Evolutionary conservation across 2,888 invertebrate genomes (phyloP).

Genomic region (Patella depressa): DNA sequence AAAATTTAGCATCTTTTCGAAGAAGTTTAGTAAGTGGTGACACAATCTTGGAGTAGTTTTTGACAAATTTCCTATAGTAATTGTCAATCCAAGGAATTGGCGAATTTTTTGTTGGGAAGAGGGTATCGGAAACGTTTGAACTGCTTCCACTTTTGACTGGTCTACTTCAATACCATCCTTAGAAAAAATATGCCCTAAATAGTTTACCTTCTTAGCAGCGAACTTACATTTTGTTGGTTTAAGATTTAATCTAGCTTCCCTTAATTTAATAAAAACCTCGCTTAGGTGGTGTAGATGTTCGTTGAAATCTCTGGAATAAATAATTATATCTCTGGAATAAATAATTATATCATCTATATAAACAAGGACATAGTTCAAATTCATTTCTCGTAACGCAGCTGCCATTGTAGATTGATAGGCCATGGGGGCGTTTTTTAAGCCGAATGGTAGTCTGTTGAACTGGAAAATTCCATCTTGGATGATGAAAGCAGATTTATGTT

Average conservation of each 20-base stretch:
- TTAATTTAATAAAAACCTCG: slow-evolving; percentile 33
- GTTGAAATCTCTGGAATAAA: slow-evolving; percentile 34
- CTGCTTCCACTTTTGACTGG: slow-evolving; percentile 27
- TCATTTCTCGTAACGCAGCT: slow-evolving; percentile 34
- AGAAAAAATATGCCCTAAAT: slow-evolving; percentile 37
- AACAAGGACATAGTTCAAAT: slow-evolving; percentile 39
- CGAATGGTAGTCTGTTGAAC: slow-evolving; percentile 42
- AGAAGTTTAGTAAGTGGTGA: slow-evolving; percentile 35
- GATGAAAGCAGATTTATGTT: slow-evolving; percentile 38
- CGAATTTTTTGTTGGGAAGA: slow-evolving; percentile 32
- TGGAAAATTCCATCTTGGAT: slow-evolving; percentile 34
- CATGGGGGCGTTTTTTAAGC: slow-evolving; percentile 39
- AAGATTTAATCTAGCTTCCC: slow-evolving; percentile 34
- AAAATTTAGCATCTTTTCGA: slow-evolving; percentile 32
- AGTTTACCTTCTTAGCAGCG: slow-evolving; percentile 32
- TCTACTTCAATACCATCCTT: slow-evolving; percentile 37
- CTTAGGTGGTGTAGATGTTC: slow-evolving; percentile 35
- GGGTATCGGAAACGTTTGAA: slow-evolving; percentile 26
- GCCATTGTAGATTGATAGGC: slow-evolving; percentile 37
- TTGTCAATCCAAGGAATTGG: slow-evolving; percentile 32
- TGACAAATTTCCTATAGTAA: slow-evolving; percentile 38
- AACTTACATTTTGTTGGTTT: slow-evolving; percentile 43
- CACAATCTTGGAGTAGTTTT: slow-evolving; percentile 37
- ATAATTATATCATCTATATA: slow-evolving; percentile 47
- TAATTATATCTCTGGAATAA: slow-evolving; percentile 38